phyloP scores from a whole-genome alignment of 2,888 invertebrate genomes.

The Caenorhabditis auriculariae region DNA sequence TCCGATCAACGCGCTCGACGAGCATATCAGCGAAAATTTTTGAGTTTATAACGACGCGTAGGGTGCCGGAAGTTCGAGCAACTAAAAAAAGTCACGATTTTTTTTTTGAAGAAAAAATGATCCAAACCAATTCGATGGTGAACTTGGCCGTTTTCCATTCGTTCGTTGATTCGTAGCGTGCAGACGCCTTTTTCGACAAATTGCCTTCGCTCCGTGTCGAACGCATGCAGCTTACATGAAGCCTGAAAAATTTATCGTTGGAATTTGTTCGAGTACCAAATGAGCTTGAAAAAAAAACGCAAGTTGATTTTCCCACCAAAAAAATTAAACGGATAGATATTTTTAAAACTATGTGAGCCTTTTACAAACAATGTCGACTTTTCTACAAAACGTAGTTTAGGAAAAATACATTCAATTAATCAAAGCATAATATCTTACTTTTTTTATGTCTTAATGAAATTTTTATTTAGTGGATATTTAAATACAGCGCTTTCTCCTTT shows the following conservation, averaged over 20 bases:
- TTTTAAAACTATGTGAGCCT: no score
- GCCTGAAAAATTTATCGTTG: conserved; percentile 35
- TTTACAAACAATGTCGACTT: no score
- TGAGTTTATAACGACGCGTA: conserved; percentile 57
- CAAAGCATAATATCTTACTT: no score
- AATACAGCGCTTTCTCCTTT: no score
- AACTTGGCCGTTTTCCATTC: conserved; percentile 18
- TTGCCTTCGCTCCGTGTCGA: conserved; percentile 43
- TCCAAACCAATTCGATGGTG: conserved; percentile 34
- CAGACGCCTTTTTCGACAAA: conserved; percentile 56
- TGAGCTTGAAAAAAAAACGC: background rate
- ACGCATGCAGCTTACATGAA: conserved; percentile 56
- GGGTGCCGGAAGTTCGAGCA: conserved; percentile 55
- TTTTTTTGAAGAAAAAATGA: background rate
- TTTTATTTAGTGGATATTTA: no score
- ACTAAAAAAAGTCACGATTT: conserved; percentile 33
- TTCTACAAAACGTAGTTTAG: background rate
- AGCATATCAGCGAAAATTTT: conserved; percentile 54
- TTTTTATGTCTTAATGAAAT: no score
- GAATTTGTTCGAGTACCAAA: background rate
- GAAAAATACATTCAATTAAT: background rate
- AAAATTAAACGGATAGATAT: no score
- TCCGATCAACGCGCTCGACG: conserved; percentile 49
- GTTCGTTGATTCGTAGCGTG: conserved; percentile 28
- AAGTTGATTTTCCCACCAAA: background rate